phyloP scores from a whole-genome alignment of 2,113 vertebrate species.

The Mustela lutreola region DNA sequence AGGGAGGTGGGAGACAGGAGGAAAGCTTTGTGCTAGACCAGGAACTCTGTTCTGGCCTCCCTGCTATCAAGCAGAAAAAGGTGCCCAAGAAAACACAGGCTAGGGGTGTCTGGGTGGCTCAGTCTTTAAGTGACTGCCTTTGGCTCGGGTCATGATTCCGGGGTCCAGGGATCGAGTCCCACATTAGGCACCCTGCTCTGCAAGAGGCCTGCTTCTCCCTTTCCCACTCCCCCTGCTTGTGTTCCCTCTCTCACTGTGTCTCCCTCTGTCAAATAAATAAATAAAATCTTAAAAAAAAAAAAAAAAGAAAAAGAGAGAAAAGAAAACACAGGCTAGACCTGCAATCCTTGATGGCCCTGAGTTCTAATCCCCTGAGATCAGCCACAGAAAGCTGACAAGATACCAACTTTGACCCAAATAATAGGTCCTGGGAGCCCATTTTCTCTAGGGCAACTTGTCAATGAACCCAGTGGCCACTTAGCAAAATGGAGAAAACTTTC shows the following conservation, averaged over 20 bases:
- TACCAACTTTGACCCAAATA: not conserved
- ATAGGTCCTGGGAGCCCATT: not conserved
- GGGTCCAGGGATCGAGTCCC: too few species aligned
- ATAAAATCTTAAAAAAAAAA: too few species aligned
- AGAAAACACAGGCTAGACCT: constrained; percentile 18
- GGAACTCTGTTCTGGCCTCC: not conserved
- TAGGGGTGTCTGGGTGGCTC: too few species aligned
- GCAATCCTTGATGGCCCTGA: not conserved
- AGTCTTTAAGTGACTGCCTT: too few species aligned
- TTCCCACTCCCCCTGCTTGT: too few species aligned
- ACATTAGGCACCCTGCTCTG: too few species aligned
- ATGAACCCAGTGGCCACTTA: not conserved
- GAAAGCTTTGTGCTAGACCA: not conserved
- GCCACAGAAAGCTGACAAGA: not conserved
- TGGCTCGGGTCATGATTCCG: too few species aligned
- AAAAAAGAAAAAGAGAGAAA: too few species aligned
- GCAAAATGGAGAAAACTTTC: not conserved
- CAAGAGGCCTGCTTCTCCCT: too few species aligned
- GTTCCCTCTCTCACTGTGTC: too few species aligned
- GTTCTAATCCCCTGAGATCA: not conserved
- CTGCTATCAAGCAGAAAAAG: not conserved
- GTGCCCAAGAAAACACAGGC: not conserved
- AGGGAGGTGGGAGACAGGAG: not conserved
- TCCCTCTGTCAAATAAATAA: too few species aligned
- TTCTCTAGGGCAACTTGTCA: not conserved